Evolutionary conservation across 2,113 vertebrate species (phyloP).

Genomic region (Phaethon lepturus): DNA sequence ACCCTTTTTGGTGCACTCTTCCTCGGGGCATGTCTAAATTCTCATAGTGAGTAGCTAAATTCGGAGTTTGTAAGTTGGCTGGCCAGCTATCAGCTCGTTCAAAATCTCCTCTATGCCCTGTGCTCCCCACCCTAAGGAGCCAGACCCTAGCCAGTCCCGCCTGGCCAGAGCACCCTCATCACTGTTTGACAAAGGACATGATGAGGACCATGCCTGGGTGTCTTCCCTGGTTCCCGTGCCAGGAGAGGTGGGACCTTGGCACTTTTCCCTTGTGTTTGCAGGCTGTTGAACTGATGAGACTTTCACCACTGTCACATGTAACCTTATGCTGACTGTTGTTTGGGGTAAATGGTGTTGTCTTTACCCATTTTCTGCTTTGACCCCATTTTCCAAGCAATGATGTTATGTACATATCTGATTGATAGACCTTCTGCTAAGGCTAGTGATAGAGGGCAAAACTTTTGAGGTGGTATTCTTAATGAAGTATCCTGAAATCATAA

Average conservation of each 20-base stretch:
- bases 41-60: not conserved
- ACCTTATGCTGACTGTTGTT: not conserved
- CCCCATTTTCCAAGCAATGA: not conserved
- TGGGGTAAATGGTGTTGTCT: not conserved
- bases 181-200: rapidly evolving
- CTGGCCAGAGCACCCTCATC: not conserved
- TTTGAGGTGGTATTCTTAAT: not conserved
- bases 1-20: not conserved
- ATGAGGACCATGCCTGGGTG: not conserved
- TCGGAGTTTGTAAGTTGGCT: not conserved
- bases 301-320: rapidly evolving
- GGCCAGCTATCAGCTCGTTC: not conserved
- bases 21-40: not conserved
- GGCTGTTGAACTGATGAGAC: not conserved
- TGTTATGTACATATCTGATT: not conserved
- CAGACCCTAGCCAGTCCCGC: not conserved
- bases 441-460: not conserved
- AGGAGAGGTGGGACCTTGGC: not conserved
- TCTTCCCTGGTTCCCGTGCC: not conserved
- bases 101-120: not conserved
- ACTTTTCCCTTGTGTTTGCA: not conserved
- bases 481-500: not conserved
- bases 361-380: not conserved
- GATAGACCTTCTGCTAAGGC: not conserved
- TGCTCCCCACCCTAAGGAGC: not conserved